Evolutionary conservation across 2,888 invertebrate genomes (phyloP), one percentile per base, ranked within the genome.

Genomic region (Drosophila colorata): DNA sequence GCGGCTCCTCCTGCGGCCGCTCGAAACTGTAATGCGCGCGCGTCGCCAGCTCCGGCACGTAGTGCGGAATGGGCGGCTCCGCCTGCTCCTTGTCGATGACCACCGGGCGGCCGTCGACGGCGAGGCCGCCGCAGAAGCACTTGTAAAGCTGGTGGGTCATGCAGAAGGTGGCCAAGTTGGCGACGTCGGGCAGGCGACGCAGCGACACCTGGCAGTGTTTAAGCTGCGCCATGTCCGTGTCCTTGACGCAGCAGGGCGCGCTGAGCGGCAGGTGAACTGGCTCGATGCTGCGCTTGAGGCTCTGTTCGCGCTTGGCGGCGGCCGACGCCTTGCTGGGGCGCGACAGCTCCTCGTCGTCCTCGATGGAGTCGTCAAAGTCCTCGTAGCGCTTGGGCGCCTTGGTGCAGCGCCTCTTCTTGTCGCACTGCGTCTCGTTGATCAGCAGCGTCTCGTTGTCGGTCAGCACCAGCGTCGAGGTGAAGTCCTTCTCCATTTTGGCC

Each of bases 401-500:
- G 43, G 93, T 93, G 74, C 93, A 93, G 76, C 95, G 94, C 53
- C 93, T 92, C 55, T 92, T 92, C 41, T 90, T 93, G 85, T 89
- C 91, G 52, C 92, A 92, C 70, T 92, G 91, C 31, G 91, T 92
- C 60, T 93, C 93, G 67, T 95, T 95, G 28, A 95, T 93, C 8
- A 95, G 90, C 76, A 95, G 93, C 49, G 95, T 95, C 90, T 95
- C 94, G 80, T 95, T 94, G 25, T 94, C 94, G 9, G 94, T 94
- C 41, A 95, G 91, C 57, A 96, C 94, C 23, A 96, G 93, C 4
- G 96, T 96, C 80, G 95, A 95, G 14, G 95, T 95, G 90, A 96
- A 96, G 85, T 95, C 95, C 89, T 94, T 94, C 90, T 96, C 95
- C 83, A 95, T 95, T 90, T 94, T 95, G 0, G 95, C 94, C 67